phyloP scores from a whole-genome alignment of 2,113 vertebrate genomes.

The Coryphaenoides rupestris region DNA sequence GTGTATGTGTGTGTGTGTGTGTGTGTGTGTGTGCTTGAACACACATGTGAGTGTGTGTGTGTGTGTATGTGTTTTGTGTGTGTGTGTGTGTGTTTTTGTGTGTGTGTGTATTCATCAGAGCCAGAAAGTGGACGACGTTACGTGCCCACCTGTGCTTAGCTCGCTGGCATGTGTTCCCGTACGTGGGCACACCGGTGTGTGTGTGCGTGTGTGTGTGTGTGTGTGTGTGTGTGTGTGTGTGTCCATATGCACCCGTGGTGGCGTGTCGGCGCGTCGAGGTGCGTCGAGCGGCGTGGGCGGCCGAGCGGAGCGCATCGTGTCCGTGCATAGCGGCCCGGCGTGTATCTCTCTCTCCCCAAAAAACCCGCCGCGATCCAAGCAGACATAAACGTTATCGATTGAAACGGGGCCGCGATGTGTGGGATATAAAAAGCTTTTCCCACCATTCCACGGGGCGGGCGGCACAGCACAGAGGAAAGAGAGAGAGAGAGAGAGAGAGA shows the following conservation, averaged over 20 bases:
- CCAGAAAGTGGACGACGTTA: no score
- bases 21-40: slow-evolving; percentile 1
- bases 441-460: no score
- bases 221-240: not conserved
- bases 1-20: slow-evolving; percentile 33
- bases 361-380: slow-evolving; percentile 56
- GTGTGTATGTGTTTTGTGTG: slow-evolving; percentile 9
- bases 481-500: no score
- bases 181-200: not conserved
- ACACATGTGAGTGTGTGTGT: not conserved
- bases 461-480: slow-evolving; percentile 57
- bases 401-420: slow-evolving; percentile 68
- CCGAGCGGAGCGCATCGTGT: not conserved
- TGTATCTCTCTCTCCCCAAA: slow-evolving; percentile 45
- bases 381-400: slow-evolving; percentile 71
- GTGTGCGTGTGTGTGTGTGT: not conserved
- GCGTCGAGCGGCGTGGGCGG: not conserved
- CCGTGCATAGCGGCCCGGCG: slow-evolving; percentile 25
- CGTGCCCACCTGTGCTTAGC: no score
- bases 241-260: not conserved
- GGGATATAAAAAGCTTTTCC: slow-evolving; percentile 71
- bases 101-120: not conserved
- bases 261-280: not conserved
- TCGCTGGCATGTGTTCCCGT: not conserved
- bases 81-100: slow-evolving; percentile 8